Base-by-base conservation (phyloP, 2,113 vertebrate genomes). In the Hucho hucho region DNA sequence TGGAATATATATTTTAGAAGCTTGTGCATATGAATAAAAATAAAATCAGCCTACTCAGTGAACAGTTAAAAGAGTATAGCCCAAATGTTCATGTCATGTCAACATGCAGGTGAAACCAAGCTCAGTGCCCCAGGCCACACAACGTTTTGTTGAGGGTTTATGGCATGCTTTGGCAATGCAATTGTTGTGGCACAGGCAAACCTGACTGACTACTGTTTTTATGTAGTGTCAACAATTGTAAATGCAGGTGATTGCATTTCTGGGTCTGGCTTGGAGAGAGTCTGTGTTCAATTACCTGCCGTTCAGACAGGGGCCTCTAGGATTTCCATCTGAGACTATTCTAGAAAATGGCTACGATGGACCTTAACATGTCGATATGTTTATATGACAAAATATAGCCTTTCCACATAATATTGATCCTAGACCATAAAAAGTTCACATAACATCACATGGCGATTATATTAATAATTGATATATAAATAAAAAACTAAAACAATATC, bases 141-240 rank as follows among this genome's bases (percentile, higher is more conserved):
- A 22, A 32, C 26, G 37, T 18, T 63, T 49, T 72, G 70, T 66
- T 37, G 14, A 65, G n/a, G 75, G 53, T 71, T 58, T 64, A 2
- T 1, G 4, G 22, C 58, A 73, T 77, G 83, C 73, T 80, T 78
- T 78, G 72, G 22, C 64, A 72, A 74, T 80, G 79, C 3, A 18
- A n/a, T 73, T 14, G 22, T 25, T 74, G 37, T 9, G 1, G 2
- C 46, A 11, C 47, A 25, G 56, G 49, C 53, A 82, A 87, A 91
- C 90, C 89, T 81, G 90, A 90, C 67, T 0, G 70, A 86, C 84
- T 76, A 73, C 84, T 75, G 66, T 65, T 56, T 4, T 0, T 75
- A 64, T 67, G 66, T 72, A 1, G 24, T 80, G 74, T 68, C 61
- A 37, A 68, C 26, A 67, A 61, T 66, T 12, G 79, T 58, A 61